Evolutionary conservation across 2,888 invertebrate genomes (phyloP).

Genomic region (Pteria penguin): DNA sequence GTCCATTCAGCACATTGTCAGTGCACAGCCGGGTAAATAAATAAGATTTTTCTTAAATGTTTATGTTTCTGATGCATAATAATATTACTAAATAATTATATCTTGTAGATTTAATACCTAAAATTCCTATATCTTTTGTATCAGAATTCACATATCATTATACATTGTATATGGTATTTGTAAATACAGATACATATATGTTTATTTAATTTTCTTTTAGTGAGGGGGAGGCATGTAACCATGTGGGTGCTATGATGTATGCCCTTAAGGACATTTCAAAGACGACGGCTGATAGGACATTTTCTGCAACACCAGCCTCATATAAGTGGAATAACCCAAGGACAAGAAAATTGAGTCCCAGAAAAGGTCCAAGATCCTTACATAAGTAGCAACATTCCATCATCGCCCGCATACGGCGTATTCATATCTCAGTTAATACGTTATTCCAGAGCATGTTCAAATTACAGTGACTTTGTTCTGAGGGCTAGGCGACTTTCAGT

Average conservation of each 20-base stretch:
- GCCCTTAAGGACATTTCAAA: slow-evolving; percentile 4
- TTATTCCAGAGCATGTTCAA: too few relatives aligned
- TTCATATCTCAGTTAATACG: too few relatives aligned
- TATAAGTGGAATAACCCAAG: slow-evolving; percentile 28
- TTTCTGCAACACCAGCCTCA: too few relatives aligned
- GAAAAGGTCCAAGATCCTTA: not conserved
- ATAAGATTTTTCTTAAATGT: too few relatives aligned
- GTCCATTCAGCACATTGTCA: slow-evolving; percentile 45
- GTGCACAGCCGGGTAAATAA: slow-evolving; percentile 46
- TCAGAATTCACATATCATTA: not conserved
- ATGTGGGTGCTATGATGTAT: slow-evolving; percentile 21
- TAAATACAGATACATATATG: not conserved
- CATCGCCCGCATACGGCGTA: too few relatives aligned
- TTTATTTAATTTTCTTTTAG: slow-evolving; percentile 7
- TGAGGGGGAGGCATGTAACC: slow-evolving; percentile 23
- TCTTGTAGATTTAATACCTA: too few relatives aligned
- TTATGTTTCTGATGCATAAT: too few relatives aligned
- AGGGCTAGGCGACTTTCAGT: too few relatives aligned
- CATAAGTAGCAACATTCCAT: too few relatives aligned
- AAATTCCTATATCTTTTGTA: not conserved
- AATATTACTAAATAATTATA: too few relatives aligned
- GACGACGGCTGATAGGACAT: slow-evolving; percentile 15
- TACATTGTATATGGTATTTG: not conserved
- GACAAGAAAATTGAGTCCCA: slow-evolving; percentile 12
- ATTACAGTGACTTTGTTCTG: too few relatives aligned